A percentile compares a stretch with the other conserved stretches of the same genome.
These are phyloP conservation scores for Gymnopithys bicolor DNA, from an alignment of 2,797 vertebrate genomes.

Conservation along the genomic window DNA sequence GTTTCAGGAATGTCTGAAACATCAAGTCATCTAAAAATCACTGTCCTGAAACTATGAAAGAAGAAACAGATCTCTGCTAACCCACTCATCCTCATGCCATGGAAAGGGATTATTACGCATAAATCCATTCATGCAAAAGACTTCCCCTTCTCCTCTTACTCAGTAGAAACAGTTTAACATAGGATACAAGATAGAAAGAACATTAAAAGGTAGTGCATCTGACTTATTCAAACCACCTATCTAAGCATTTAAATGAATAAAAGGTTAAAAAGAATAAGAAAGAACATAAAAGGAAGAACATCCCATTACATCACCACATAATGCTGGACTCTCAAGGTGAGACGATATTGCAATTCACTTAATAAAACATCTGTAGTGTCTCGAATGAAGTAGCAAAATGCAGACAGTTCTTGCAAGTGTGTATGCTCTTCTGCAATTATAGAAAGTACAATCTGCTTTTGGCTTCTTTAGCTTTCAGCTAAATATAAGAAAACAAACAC, in stretches of 20 bases:
- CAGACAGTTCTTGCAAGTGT: constrained; percentile 27
- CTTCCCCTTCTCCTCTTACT: neutral
- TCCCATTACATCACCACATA: constrained; percentile 59
- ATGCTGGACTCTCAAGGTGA: constrained; percentile 25
- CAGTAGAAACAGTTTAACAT: constrained; percentile 10
- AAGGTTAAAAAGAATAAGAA: neutral
- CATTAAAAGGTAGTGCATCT: constrained; percentile 12
- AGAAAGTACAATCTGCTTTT: constrained; percentile 20
- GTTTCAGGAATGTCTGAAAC: neutral
- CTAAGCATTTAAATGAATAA: constrained; percentile 46
- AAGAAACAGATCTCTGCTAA: neutral
- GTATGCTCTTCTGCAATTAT: constrained; percentile 1
- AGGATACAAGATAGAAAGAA: neutral
- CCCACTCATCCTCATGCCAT: neutral
- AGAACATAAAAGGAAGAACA: constrained; percentile 33
- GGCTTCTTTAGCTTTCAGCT: neutral
- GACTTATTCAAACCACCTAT: constrained; percentile 54
- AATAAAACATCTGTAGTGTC: constrained; percentile 53
- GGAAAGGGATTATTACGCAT: neutral
- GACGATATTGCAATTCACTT: constrained; percentile 54
- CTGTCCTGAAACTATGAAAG: neutral
- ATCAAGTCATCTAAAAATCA: neutral
- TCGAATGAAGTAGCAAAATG: constrained; percentile 40
- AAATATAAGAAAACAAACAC: constrained; percentile 47
- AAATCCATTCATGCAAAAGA: neutral